Evolutionary conservation across 1,140 invertebrate genomes (phyloP).

Genomic region (Anthonomus grandis): DNA sequence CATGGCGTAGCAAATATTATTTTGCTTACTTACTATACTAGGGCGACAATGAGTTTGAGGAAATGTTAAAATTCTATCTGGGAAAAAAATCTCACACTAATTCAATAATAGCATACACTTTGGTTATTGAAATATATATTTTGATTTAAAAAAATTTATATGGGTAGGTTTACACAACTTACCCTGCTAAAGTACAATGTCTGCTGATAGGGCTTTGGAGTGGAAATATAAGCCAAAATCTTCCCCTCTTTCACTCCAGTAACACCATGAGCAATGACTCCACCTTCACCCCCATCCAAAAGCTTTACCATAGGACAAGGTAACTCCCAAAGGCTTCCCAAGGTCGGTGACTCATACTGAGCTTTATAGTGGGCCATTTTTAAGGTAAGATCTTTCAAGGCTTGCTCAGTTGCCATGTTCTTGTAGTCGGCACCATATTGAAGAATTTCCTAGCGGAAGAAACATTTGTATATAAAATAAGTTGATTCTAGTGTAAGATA

Average conservation of each 20-base stretch:
- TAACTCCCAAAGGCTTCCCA: conserved; percentile 46
- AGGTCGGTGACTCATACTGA: conserved; percentile 74
- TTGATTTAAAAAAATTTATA: too few species aligned
- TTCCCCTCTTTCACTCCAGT: conserved; percentile 68
- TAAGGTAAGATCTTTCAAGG: conserved; percentile 75
- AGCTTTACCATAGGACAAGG: conserved; percentile 62
- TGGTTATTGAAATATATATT: too few species aligned
- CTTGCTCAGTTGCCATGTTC: conserved; percentile 70
- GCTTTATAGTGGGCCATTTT: conserved; percentile 83
- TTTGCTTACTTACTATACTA: too few species aligned
- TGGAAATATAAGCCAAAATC: conserved; percentile 75
- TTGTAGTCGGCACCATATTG: conserved; percentile 87
- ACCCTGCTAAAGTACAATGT: conserved; percentile 44
- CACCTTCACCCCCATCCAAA: conserved; percentile 65
- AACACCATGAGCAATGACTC: conserved; percentile 58
- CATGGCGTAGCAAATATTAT: too few species aligned
- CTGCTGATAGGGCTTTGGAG: conserved; percentile 59
- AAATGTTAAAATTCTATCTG: too few species aligned
- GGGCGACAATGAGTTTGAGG: too few species aligned
- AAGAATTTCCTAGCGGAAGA: conserved; percentile 70
- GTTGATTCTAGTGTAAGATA: neutral
- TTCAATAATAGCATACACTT: too few species aligned
- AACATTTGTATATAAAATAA: neutral
- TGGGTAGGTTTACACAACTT: too few species aligned
- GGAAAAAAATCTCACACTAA: too few species aligned